Evolutionary conservation across 35 echinoderm and acorn worm genomes (phyloP).

Genomic region (Ophioderma brevispina): DNA sequence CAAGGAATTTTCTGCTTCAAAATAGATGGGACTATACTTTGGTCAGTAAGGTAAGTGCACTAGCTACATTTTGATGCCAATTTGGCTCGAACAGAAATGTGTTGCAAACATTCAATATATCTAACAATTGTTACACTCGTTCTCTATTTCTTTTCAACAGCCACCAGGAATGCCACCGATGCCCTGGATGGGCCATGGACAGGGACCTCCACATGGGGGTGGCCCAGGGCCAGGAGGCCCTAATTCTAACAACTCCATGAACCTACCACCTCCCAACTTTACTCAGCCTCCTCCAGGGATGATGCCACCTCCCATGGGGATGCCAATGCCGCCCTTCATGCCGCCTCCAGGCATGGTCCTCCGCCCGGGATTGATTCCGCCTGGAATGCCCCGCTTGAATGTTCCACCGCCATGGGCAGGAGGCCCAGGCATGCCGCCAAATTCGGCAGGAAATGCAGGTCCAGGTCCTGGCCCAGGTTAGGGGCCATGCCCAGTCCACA

Average conservation of each 20-base stretch:
- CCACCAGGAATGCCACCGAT: conserved; percentile 11
- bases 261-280: not conserved
- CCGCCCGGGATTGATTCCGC: not conserved
- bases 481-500: too few species aligned
- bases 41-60: too few species aligned
- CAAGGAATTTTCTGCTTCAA: too few species aligned
- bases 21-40: too few species aligned
- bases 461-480: too few species aligned
- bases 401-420: not conserved
- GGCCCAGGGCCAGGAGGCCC: not conserved
- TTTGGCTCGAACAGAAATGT: too few species aligned
- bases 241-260: not conserved
- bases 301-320: not conserved
- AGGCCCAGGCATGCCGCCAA: not conserved
- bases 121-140: too few species aligned
- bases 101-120: too few species aligned
- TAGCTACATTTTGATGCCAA: too few species aligned
- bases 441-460: not conserved
- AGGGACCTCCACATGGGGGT: not conserved
- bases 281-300: not conserved
- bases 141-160: not conserved
- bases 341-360: not conserved
- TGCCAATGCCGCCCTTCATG: not conserved
- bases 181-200: not conserved
- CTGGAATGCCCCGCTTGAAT: not conserved